phyloP scores from a whole-genome alignment of 2,797 vertebrate species.

The Paguma larvata region DNA sequence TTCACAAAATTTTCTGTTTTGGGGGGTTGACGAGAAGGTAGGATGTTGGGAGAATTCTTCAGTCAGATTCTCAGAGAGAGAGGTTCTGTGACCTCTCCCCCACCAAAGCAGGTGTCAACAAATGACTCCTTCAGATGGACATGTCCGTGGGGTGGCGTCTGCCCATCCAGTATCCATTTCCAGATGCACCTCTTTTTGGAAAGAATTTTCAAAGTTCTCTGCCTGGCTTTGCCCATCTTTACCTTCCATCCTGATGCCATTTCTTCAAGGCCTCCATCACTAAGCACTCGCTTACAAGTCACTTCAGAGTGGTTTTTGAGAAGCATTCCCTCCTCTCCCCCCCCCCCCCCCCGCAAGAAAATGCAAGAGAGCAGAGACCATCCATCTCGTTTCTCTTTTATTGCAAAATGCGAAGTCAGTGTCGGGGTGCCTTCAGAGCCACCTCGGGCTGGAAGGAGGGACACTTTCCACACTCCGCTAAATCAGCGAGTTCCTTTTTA shows the following conservation, averaged over 20 bases:
- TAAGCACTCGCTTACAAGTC: background rate
- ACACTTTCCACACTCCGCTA: background rate
- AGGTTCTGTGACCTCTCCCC: background rate
- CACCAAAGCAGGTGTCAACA: background rate
- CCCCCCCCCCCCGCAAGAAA: fast-evolving
- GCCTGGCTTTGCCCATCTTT: background rate
- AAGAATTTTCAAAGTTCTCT: background rate
- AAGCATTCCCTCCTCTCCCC: background rate
- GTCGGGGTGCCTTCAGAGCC: background rate
- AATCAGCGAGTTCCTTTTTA: background rate
- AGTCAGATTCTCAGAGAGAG: background rate
- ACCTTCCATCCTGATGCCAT: background rate
- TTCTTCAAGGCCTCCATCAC: background rate
- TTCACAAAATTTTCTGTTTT: background rate
- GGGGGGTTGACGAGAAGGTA: background rate
- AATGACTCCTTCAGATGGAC: background rate
- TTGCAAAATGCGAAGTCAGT: background rate
- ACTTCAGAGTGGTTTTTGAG: background rate
- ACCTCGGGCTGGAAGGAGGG: background rate
- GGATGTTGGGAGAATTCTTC: background rate
- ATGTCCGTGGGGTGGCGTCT: too few species aligned
- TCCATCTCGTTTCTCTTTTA: background rate
- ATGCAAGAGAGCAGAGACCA: background rate
- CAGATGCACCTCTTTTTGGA: background rate
- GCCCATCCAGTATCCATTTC: background rate